Conservation (phyloP, 2,888 invertebrate genomes). For the Dicyrtomina minuta region DNA sequence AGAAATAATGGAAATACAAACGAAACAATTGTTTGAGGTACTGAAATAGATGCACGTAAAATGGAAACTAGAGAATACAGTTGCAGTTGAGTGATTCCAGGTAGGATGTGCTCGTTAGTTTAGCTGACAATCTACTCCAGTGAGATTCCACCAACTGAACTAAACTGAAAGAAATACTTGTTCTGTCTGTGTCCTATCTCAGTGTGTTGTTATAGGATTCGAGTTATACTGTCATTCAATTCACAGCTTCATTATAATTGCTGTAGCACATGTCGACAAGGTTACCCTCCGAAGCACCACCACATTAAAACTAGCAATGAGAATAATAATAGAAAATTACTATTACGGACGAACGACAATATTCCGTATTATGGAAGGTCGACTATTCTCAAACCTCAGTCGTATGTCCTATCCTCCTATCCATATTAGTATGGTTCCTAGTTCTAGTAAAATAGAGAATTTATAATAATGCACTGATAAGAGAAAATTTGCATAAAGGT, state of each 20-base stretch:
- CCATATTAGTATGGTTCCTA: background rate
- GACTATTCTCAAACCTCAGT: background rate
- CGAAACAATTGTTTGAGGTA: no score
- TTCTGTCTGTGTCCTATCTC: background rate
- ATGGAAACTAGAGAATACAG: no score
- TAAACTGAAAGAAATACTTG: background rate
- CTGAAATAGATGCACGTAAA: no score
- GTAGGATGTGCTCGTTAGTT: background rate
- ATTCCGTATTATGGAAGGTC: slow-evolving; percentile 7
- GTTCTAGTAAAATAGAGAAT: no score
- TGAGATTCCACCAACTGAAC: background rate
- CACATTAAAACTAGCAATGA: slow-evolving; percentile 8
- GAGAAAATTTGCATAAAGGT: background rate
- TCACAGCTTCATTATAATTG: slow-evolving; percentile 14
- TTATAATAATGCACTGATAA: no score
- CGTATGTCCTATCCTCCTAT: background rate
- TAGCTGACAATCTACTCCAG: background rate
- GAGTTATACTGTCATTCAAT: slow-evolving; percentile 9
- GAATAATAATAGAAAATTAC: background rate
- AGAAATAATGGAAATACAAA: no score
- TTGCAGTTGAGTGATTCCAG: background rate
- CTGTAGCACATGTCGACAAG: slow-evolving; percentile 15
- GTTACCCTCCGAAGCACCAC: background rate
- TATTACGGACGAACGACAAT: background rate
- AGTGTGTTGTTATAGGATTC: background rate